These are phyloP conservation scores for Drosophila siamana DNA, from an alignment of 2,888 invertebrate species.

Conservation along the genomic window DNA sequence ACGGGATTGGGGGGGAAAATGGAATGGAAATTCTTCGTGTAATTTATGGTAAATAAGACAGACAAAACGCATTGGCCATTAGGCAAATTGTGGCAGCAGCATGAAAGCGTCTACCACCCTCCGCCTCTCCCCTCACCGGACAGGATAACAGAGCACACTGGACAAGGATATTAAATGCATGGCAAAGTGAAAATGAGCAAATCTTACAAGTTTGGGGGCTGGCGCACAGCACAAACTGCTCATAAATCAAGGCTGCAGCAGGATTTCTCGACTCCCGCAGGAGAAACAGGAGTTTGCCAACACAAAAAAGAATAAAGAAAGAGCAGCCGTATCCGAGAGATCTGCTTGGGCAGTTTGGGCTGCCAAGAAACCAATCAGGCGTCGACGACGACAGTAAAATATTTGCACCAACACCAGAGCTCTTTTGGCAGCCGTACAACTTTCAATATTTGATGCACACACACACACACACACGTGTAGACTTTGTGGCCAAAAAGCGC, in stretches of 20 bases:
- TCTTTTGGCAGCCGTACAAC: conserved; percentile 54
- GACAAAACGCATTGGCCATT: conserved; percentile 44
- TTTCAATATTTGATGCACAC: conserved; percentile 73
- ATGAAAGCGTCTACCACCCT: conserved; percentile 14
- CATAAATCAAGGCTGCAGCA: conserved; percentile 10
- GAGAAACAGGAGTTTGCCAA: conserved; percentile 4
- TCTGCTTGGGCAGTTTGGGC: conserved; percentile 14
- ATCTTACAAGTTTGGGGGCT: not conserved
- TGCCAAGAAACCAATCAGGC: conserved; percentile 73
- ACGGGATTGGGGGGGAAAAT: conserved; percentile 20
- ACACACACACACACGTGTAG: conserved; percentile 27
- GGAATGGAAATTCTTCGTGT: conserved; percentile 43
- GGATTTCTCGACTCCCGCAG: conserved; percentile 7
- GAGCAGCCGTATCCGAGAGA: conserved; percentile 1
- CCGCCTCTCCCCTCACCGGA: no score
- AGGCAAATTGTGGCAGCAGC: conserved; percentile 39
- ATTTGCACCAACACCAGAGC: conserved; percentile 32
- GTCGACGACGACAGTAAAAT: conserved; percentile 34
- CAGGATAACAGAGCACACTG: no score
- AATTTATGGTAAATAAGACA: conserved; percentile 62
- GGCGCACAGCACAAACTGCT: not conserved
- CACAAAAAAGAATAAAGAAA: not conserved
- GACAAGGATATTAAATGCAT: conserved; percentile 35
- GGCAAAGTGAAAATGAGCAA: conserved; percentile 5
- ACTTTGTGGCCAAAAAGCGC: conserved; percentile 71